Conservation (phyloP, 2,797 vertebrate genomes). For the Alca torda region DNA sequence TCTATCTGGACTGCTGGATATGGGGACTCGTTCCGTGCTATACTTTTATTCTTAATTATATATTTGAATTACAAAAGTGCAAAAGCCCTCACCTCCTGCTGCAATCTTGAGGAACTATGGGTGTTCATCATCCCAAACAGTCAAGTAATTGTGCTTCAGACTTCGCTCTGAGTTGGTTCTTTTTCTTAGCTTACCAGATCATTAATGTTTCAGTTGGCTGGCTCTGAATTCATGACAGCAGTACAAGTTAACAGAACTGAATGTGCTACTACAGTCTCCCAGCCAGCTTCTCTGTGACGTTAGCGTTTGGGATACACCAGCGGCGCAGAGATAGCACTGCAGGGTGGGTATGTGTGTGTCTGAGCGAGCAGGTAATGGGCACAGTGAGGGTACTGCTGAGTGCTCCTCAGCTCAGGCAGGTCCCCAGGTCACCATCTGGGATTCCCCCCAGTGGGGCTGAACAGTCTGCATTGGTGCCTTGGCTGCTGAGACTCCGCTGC, state of each 20-base stretch:
- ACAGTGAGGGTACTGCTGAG: not conserved
- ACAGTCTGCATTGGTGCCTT: not conserved
- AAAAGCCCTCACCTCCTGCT: not conserved
- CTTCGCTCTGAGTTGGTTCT: not conserved
- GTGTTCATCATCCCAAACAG: conserved; percentile 17
- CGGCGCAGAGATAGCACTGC: not conserved
- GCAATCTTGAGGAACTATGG: not conserved
- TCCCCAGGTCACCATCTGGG: not conserved
- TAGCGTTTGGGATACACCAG: not conserved
- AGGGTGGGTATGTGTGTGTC: not conserved
- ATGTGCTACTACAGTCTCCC: not conserved
- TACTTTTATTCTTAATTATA: not conserved
- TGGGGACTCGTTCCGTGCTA: not conserved
- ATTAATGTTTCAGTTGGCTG: conserved; percentile 45
- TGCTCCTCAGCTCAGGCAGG: not conserved
- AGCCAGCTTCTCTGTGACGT: not conserved
- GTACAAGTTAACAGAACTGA: not conserved
- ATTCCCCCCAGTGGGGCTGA: not conserved
- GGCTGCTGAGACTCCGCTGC: not conserved
- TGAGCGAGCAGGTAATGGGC: not conserved
- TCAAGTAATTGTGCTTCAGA: not conserved
- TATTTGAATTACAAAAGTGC: not conserved
- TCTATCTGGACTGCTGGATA: not conserved
- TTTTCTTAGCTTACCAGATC: conserved; percentile 12
- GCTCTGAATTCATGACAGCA: conserved; percentile 6